Conservation (phyloP, 2,888 invertebrate species). For the Aphodius sticticus region DNA sequence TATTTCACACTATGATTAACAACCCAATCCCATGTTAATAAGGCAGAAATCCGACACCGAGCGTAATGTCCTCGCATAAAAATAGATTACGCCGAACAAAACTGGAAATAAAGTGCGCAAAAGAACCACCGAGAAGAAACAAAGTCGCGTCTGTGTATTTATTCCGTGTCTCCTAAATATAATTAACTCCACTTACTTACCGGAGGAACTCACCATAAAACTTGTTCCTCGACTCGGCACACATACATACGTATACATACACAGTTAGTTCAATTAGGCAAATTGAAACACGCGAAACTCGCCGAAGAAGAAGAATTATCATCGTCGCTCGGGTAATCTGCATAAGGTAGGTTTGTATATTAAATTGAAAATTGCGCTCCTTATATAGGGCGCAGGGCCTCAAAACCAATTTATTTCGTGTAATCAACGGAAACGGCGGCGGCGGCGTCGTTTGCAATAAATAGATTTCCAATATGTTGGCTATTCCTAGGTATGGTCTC, state of each 20-base stretch:
- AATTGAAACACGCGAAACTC: background rate
- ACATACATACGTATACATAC: background rate
- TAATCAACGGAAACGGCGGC: background rate
- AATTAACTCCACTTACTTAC: slow-evolving; percentile 4
- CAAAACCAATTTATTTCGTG: background rate
- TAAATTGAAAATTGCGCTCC: background rate
- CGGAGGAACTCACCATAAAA: background rate
- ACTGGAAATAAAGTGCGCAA: slow-evolving; percentile 4
- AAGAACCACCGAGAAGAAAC: background rate
- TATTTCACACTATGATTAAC: background rate
- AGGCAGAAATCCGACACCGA: background rate
- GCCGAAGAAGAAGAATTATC: background rate
- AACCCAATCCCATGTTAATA: slow-evolving; percentile 4
- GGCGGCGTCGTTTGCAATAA: background rate
- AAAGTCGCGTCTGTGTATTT: background rate
- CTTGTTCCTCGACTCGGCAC: background rate
- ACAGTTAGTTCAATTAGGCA: background rate
- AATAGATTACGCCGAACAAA: background rate
- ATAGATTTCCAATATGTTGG: slow-evolving; percentile 4
- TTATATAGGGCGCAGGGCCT: background rate
- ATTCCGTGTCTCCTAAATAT: background rate
- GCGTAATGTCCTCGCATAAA: background rate
- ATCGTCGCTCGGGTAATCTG: background rate
- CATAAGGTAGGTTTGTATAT: background rate
- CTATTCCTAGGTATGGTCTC: background rate